Evolutionary conservation across 2,888 invertebrate species (phyloP), one percentile per base, ranked within the genome.

Genomic region (Apamea sordens): DNA sequence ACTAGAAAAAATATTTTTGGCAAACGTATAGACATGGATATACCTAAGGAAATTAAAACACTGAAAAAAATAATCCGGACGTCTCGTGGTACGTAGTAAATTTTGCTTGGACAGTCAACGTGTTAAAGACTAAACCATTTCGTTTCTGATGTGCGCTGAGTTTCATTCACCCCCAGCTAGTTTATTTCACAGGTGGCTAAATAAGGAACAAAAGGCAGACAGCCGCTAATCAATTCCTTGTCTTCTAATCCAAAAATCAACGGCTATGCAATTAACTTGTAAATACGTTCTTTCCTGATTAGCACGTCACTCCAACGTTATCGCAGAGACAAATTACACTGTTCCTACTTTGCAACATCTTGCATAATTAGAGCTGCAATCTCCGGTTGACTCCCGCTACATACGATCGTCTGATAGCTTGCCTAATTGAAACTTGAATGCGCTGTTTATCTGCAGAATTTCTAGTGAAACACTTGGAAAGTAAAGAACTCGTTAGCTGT

Each of bases 361-460:
- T 90, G 90, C 87, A 90, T 89, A 93, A 94, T 94, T 93, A 93
- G 93, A 92, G 92, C 90, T 89, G 93, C 93, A 94, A 95, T 94
- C 93, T 94, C 94, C 94, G 92, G 92, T 87, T 88, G 87, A 89
- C 79, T 89, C 79, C 85, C 76, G 84, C 89, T 89, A 90, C 91
- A 89, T 84, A 90, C 90, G 90, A 92, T 90, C 86, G 87, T 86
- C 87, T 89, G 92, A 92, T 92, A 91, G 90, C 89, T 84, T 80
- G 76, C 87, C 91, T 93, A 94, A 93, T 92, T 93, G 93, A 92
- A 94, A 93, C 92, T 89, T 89, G 91, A 90, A 91, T 89, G 87
- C 84, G 83, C 86, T 91, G 90, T 90, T 90, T 91, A 92, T 93
- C 91, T 89, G 89, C 86, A 90, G 85, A 85, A 88, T 89, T 89